A percentile compares a stretch with the other conserved stretches of the same genome.
These are phyloP conservation scores for Drosophila anceps DNA, from an alignment of 2,888 invertebrate genomes.

Conservation along the genomic window DNA sequence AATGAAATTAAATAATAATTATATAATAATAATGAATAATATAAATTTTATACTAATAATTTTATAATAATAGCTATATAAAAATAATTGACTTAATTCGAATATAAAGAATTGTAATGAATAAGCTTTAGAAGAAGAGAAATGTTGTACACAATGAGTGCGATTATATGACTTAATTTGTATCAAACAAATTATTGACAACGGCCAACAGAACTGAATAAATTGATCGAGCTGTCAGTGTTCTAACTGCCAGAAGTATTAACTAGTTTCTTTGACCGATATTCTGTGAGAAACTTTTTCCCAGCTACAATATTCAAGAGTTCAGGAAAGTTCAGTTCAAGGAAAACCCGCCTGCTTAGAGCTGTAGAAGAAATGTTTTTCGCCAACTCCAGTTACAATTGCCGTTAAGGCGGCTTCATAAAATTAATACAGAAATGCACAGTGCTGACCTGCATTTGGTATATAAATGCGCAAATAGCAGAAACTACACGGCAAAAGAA, in stretches of 20 bases:
- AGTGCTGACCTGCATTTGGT: constrained; percentile 72
- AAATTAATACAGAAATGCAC: constrained; percentile 63
- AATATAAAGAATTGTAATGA: too few relatives aligned
- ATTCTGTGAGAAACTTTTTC: not conserved
- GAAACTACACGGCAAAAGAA: constrained; percentile 66
- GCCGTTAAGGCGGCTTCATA: constrained; percentile 44
- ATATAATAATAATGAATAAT: too few relatives aligned
- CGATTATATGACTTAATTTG: too few relatives aligned
- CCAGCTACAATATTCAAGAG: not conserved
- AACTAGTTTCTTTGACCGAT: not conserved
- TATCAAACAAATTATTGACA: too few relatives aligned
- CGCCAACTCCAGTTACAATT: constrained; percentile 29
- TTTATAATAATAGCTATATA: too few relatives aligned
- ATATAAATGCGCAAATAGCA: constrained; percentile 35
- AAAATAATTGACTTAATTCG: too few relatives aligned
- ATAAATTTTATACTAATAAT: too few relatives aligned
- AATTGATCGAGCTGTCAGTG: not conserved
- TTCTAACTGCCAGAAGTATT: not conserved
- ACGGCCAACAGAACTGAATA: not conserved
- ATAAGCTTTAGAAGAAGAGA: too few relatives aligned
- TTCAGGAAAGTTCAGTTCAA: not conserved
- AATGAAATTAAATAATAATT: too few relatives aligned
- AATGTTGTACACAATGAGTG: too few relatives aligned
- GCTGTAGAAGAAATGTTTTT: constrained; percentile 17
- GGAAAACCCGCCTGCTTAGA: constrained; percentile 23